Conservation (phyloP, 1,140 invertebrate genomes). For the Drosophila prosaltans region DNA sequence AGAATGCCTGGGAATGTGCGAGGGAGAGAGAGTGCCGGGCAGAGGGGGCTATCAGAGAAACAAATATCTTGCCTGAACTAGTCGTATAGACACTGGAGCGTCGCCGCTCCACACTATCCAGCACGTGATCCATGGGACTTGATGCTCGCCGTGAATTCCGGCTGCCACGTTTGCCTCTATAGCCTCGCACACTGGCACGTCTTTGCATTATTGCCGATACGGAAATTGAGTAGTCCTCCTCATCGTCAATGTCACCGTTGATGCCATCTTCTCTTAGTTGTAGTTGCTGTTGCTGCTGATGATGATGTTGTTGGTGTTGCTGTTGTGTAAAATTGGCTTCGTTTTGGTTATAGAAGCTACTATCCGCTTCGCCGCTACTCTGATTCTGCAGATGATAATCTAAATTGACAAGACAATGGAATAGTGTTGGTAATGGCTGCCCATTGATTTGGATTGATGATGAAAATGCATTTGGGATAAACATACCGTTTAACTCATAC, state of each 20-base stretch:
- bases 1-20: background rate
- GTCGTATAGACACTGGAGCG: constrained; percentile 92
- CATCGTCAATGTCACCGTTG: constrained; percentile 83
- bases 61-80: constrained; percentile 88
- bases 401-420: constrained; percentile 10
- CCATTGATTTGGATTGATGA: too few species aligned
- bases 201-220: constrained; percentile 91
- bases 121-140: constrained; percentile 87
- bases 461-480: background rate
- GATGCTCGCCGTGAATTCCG: constrained; percentile 86
- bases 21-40: too few species aligned
- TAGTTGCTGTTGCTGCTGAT: background rate
- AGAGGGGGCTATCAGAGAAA: too few species aligned
- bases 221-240: constrained; percentile 92
- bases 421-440: background rate
- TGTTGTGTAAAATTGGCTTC: constrained; percentile 32
- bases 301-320: constrained; percentile 11
- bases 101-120: constrained; percentile 84
- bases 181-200: constrained; percentile 87
- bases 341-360: constrained; percentile 42
- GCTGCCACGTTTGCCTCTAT: constrained; percentile 84
- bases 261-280: constrained; percentile 50
- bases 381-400: constrained; percentile 67
- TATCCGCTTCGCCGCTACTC: constrained; percentile 64
- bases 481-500: constrained; percentile 64